Percentiles rank a stretch among this genome's conserved stretches.
Conservation (phyloP, 1,140 invertebrate genomes). For the Gonioctena quinquepunctata region DNA sequence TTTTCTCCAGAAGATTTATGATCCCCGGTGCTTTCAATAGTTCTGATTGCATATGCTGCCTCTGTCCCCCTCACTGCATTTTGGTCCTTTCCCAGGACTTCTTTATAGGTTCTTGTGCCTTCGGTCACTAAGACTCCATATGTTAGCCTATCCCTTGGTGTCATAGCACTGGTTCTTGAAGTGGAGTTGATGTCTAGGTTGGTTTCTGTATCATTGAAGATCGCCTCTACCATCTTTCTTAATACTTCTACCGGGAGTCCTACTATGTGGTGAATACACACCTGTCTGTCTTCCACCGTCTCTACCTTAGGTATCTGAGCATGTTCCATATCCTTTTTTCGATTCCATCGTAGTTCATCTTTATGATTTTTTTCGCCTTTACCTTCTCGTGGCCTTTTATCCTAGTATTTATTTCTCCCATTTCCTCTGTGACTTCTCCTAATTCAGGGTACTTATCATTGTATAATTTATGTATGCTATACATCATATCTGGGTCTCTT, state of each 20-base stretch:
- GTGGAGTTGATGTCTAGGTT: conserved; percentile 11
- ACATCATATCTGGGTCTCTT: conserved; percentile 15
- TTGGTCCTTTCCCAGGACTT: background rate
- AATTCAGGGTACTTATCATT: conserved; percentile 25
- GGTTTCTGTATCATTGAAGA: conserved; percentile 6
- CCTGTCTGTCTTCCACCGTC: background rate
- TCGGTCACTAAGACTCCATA: conserved; percentile 2
- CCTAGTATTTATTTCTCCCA: conserved; percentile 20
- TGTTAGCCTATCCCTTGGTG: background rate
- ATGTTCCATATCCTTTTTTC: conserved; percentile 6
- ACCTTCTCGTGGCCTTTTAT: background rate
- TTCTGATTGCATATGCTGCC: conserved; percentile 3
- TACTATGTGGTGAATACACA: background rate
- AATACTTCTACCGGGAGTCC: background rate
- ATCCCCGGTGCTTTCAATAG: conserved; percentile 17
- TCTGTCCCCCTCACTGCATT: background rate
- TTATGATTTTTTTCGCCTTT: conserved; percentile 11
- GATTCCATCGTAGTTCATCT: conserved; percentile 1
- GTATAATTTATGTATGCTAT: conserved; percentile 20
- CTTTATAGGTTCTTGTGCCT: conserved; percentile 1
- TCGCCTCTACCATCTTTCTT: conserved; percentile 22
- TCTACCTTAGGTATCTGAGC: background rate
- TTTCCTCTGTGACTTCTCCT: background rate
- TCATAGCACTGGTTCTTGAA: background rate
- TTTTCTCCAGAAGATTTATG: too few relatives aligned